Evolutionary conservation across 1,140 invertebrate species (phyloP).

Genomic region (Drosophila murphyi): DNA sequence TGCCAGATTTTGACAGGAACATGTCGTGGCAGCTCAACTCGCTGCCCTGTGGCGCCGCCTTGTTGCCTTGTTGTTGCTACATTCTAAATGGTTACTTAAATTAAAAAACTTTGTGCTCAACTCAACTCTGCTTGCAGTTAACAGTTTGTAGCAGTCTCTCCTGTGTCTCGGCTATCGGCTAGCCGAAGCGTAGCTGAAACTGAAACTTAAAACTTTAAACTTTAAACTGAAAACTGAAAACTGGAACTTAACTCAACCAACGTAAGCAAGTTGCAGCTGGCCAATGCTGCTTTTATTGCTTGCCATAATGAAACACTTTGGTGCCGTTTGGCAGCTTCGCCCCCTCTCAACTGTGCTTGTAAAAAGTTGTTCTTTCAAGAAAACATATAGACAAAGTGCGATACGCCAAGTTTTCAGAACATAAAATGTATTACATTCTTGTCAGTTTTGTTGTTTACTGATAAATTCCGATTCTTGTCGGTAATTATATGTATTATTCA

Average conservation of each 20-base stretch:
- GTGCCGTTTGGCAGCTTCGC: slow-evolving; percentile 47
- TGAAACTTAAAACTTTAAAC: neutral
- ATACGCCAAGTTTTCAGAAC: slow-evolving; percentile 7
- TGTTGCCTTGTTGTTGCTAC: slow-evolving; percentile 45
- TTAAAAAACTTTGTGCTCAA: slow-evolving; percentile 67
- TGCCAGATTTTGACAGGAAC: neutral
- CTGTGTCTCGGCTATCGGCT: neutral
- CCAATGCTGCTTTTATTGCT: slow-evolving; percentile 60
- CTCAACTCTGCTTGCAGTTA: slow-evolving; percentile 24
- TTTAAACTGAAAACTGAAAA: neutral
- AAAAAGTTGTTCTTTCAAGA: slow-evolving; percentile 12
- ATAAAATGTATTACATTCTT: slow-evolving; percentile 13
- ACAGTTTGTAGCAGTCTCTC: slow-evolving; percentile 4
- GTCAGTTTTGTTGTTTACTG: neutral
- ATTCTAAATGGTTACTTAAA: slow-evolving; percentile 74
- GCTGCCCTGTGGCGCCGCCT: slow-evolving; percentile 1
- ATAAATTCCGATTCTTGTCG: neutral
- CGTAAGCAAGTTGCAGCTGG: slow-evolving; percentile 52
- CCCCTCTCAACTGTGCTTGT: neutral
- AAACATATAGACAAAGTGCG: neutral
- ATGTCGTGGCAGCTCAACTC: neutral
- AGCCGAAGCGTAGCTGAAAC: neutral
- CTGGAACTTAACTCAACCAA: slow-evolving; percentile 1
- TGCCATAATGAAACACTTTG: slow-evolving; percentile 64
- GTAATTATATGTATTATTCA: neutral